Percentiles rank a stretch among this genome's conserved stretches.
Conservation (phyloP, 2,113 vertebrate genomes). For the Etia nguti region DNA sequence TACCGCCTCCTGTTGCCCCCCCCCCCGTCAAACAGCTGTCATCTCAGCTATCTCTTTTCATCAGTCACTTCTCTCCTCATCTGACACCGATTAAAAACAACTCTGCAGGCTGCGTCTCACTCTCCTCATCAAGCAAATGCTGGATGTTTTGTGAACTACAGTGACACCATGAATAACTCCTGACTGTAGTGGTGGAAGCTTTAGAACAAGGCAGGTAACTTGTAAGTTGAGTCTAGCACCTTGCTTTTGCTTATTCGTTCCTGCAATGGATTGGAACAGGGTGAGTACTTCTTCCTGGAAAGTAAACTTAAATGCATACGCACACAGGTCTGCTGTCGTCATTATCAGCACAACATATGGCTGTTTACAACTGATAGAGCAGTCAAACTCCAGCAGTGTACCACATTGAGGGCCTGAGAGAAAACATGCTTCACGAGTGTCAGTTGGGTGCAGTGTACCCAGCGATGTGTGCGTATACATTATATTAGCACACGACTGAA, state of each 20-base stretch:
- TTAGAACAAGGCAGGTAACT: neutral
- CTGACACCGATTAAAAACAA: conserved; percentile 65
- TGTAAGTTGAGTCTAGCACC: neutral
- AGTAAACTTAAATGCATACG: neutral
- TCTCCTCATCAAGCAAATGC: neutral
- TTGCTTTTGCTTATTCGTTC: neutral
- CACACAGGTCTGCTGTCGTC: conserved; percentile 26
- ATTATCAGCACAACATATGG: conserved; percentile 61
- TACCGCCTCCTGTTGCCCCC: neutral
- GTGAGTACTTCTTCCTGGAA: conserved; percentile 20
- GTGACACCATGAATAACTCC: neutral
- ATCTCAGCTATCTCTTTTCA: conserved; percentile 50
- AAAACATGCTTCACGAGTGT: conserved; percentile 20
- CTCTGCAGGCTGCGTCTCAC: neutral
- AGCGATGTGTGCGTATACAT: neutral
- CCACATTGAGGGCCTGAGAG: neutral
- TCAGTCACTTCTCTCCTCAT: conserved; percentile 62
- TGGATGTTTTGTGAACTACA: neutral
- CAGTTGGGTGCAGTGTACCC: neutral
- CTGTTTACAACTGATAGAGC: conserved; percentile 68
- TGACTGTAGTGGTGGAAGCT: neutral
- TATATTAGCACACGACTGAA: neutral
- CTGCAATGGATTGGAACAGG: neutral
- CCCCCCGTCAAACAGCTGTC: conserved; percentile 49
- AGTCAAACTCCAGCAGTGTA: neutral